Evolutionary conservation across 2,113 vertebrate species (phyloP), one percentile per base, ranked within the genome.

Genomic region (Epinephelus lanceolatus): DNA sequence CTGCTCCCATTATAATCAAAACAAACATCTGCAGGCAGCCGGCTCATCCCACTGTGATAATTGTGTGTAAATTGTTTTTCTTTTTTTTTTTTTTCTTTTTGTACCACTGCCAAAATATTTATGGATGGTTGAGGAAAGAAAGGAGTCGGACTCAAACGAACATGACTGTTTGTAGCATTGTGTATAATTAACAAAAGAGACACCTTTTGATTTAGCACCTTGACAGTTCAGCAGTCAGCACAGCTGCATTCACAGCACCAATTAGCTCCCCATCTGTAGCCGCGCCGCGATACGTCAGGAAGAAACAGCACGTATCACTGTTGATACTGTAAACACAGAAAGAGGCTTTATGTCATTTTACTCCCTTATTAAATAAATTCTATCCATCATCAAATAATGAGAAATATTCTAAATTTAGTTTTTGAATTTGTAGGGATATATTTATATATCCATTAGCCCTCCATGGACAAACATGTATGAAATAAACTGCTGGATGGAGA

Each of bases 111-210:
- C 89, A 94, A 93, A 92, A 91, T 91, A 92, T 93, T 92, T 90
- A 91, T 87, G 80, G 84, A 59, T 66, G 86, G 75, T 65, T 90
- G 83, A 82, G 86, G 57, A 84, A 86, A 89, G 82, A 84, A 90
- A 83, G 81, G 83, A 79, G 82, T 84, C 85, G 79, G 83, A 79
- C 84, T 84, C 85, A 86, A 85, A 92, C 78, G 88, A 94, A 91
- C 86, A 78, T 51, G 78, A 74, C 91, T 91, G 88, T 89, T 93
- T 92, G 91, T 89, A 84, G 87, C 86, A 94, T 94, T 93, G 92
- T 94, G 92, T 95, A 53, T 92, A 95, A 95, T 95, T 94, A 95
- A 94, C 92, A 94, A 94, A 94, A 76, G 91, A 90, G 87, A 90
- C 90, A 92, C 86, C 88, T 89, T 91, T 70, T 88, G 86, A 86